Percentiles rank a stretch among this genome's conserved stretches.
These are phyloP conservation scores for Megaleporinus macrocephalus DNA, from an alignment of 2,113 vertebrate genomes.

Conservation along the genomic window DNA sequence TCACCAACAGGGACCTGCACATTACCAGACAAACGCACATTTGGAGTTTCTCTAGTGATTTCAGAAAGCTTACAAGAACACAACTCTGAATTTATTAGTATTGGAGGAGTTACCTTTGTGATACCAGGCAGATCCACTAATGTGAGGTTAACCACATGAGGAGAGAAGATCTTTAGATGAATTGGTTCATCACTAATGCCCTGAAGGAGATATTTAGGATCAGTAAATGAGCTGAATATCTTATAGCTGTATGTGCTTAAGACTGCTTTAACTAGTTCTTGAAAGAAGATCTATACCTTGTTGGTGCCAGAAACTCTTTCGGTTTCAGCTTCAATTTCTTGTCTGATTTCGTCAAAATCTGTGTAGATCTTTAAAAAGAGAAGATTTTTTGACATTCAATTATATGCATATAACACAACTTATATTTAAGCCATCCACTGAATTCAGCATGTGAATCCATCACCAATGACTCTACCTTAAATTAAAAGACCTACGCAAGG, in stretches of 20 bases:
- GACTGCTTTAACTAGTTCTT: not conserved
- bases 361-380: slow-evolving; percentile 84
- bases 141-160: slow-evolving; percentile 94
- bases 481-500: too few relatives aligned
- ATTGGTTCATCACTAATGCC: slow-evolving; percentile 96
- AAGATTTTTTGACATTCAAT: too few relatives aligned
- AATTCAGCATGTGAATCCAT: not conserved
- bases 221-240: not conserved
- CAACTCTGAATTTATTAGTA: too few relatives aligned
- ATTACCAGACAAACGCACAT: slow-evolving; percentile 36
- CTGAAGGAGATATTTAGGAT: slow-evolving; percentile 69
- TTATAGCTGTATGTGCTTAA: too few relatives aligned
- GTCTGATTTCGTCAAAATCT: slow-evolving; percentile 95
- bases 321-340: slow-evolving; percentile 95
- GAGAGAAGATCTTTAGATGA: slow-evolving; percentile 97
- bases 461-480: not conserved
- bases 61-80: not conserved
- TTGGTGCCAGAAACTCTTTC: slow-evolving; percentile 96
- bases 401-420: not conserved
- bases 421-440: not conserved
- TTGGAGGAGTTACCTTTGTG: slow-evolving; percentile 85
- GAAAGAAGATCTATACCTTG: slow-evolving; percentile 80
- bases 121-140: slow-evolving; percentile 97
- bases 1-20: slow-evolving; percentile 94
- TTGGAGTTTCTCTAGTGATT: not conserved